Percentiles rank a stretch among this genome's conserved stretches.
phyloP scores from a whole-genome alignment of 1,140 invertebrate species.

The Oryctes rhinoceros region DNA sequence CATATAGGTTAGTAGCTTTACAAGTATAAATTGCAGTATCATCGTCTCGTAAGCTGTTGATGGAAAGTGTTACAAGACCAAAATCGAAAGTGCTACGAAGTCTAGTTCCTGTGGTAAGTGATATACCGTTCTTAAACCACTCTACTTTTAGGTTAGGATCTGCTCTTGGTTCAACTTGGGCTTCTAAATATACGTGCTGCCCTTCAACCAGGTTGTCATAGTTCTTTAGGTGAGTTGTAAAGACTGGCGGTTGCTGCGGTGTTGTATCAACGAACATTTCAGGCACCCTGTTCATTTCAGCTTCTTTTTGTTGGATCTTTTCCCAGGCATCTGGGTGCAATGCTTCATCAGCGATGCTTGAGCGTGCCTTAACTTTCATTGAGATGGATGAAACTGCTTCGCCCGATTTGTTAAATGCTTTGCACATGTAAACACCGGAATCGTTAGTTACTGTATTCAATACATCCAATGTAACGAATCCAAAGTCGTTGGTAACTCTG shows the following conservation, averaged over 20 bases:
- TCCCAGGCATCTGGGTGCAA: slow-evolving; percentile 89
- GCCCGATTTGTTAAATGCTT: slow-evolving; percentile 89
- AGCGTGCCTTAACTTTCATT: slow-evolving; percentile 84
- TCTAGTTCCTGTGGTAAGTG: slow-evolving; percentile 83
- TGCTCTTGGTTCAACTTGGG: slow-evolving; percentile 93
- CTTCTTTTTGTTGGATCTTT: slow-evolving; percentile 88
- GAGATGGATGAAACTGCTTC: slow-evolving; percentile 91
- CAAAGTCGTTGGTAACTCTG: slow-evolving; percentile 91
- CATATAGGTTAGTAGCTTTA: slow-evolving; percentile 88
- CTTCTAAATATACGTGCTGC: slow-evolving; percentile 91
- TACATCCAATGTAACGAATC: slow-evolving; percentile 92
- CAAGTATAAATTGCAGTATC: slow-evolving; percentile 96
- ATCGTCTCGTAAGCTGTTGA: slow-evolving; percentile 84
- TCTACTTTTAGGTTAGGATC: slow-evolving; percentile 92
- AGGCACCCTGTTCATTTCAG: slow-evolving; percentile 86
- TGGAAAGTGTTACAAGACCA: slow-evolving; percentile 90
- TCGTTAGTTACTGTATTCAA: slow-evolving; percentile 88
- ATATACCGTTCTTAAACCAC: slow-evolving; percentile 93
- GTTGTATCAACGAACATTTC: slow-evolving; percentile 84
- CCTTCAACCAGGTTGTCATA: slow-evolving; percentile 87
- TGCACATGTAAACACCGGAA: slow-evolving; percentile 92
- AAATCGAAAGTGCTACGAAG: slow-evolving; percentile 92
- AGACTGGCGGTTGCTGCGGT: slow-evolving; percentile 87
- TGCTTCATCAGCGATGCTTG: slow-evolving; percentile 80
- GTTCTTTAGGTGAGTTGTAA: slow-evolving; percentile 89